Percentiles rank a stretch among this genome's conserved stretches.
phyloP scores from a whole-genome alignment of 2,797 vertebrate genomes.

The Chelmon rostratus region DNA sequence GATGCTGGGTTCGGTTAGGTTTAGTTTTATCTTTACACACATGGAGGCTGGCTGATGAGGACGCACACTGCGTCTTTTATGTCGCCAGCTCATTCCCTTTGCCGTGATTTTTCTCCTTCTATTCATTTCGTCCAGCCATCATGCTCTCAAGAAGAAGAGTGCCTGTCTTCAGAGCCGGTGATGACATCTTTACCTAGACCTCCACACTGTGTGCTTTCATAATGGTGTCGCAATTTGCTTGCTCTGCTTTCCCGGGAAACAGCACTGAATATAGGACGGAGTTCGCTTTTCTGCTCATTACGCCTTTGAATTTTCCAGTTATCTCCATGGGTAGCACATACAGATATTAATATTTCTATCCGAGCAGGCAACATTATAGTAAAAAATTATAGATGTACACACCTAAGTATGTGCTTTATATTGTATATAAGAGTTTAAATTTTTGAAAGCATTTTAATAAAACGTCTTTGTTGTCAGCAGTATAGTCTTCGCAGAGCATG shows the following conservation, averaged over 20 bases:
- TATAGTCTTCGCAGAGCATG: not conserved
- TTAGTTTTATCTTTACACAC: conserved; percentile 49
- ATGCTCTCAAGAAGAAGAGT: conserved; percentile 15
- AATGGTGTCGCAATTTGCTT: not conserved
- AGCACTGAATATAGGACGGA: not conserved
- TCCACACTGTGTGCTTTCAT: conserved; percentile 7
- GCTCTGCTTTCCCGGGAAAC: not conserved
- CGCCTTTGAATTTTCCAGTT: not conserved
- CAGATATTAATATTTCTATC: not conserved
- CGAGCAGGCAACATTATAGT: not conserved
- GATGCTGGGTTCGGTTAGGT: conserved; percentile 10
- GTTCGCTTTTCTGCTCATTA: conserved; percentile 13
- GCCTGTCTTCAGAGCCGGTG: not conserved
- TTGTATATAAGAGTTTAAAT: too few relatives aligned
- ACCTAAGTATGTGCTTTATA: too few relatives aligned
- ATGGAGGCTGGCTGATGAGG: conserved; percentile 28
- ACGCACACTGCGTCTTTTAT: conserved; percentile 51
- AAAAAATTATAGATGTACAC: too few relatives aligned
- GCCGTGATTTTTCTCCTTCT: conserved; percentile 31
- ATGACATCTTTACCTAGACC: conserved; percentile 27
- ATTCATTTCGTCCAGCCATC: conserved; percentile 38
- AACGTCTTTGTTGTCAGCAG: not conserved
- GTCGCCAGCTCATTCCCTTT: conserved; percentile 38
- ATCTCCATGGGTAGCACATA: not conserved
- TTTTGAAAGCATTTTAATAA: not conserved